phyloP scores from a whole-genome alignment of 2,113 vertebrate species.

The Sakesphorus luctuosus region DNA sequence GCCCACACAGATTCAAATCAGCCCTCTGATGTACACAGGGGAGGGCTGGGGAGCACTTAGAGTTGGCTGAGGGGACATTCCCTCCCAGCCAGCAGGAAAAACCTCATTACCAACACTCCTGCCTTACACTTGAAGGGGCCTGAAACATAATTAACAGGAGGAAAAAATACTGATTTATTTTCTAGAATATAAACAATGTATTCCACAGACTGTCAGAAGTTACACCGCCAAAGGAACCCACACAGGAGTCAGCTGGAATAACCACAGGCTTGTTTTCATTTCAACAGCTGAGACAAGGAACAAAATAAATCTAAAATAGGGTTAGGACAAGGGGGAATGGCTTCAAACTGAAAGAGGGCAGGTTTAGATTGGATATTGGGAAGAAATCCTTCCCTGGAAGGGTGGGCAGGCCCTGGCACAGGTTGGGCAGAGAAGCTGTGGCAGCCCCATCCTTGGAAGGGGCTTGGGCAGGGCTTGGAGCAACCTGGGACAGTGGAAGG shows the following conservation, averaged over 20 bases:
- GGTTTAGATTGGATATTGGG: not conserved
- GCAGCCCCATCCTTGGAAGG: not conserved
- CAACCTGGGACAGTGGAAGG: rapidly evolving
- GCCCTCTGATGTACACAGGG: not conserved
- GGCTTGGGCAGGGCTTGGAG: rapidly evolving
- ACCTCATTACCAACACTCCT: not conserved
- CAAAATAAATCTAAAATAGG: not conserved
- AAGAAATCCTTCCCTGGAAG: not conserved
- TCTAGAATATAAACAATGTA: not conserved
- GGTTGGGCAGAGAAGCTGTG: not conserved
- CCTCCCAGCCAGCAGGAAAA: not conserved
- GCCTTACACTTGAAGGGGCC: not conserved
- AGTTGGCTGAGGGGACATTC: not conserved
- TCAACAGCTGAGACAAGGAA: not conserved
- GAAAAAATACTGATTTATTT: not conserved
- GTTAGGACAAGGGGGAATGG: not conserved
- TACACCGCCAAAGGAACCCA: not conserved
- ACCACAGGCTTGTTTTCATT: not conserved
- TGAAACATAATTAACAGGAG: not conserved
- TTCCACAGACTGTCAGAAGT: not conserved
- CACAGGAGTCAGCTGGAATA: not conserved
- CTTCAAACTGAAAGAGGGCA: not conserved
- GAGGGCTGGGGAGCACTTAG: not conserved
- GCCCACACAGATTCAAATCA: not conserved
- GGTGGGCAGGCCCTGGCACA: not conserved